Conservation (phyloP, 2,113 vertebrate species). For the Hyperoodon ampullatus region DNA sequence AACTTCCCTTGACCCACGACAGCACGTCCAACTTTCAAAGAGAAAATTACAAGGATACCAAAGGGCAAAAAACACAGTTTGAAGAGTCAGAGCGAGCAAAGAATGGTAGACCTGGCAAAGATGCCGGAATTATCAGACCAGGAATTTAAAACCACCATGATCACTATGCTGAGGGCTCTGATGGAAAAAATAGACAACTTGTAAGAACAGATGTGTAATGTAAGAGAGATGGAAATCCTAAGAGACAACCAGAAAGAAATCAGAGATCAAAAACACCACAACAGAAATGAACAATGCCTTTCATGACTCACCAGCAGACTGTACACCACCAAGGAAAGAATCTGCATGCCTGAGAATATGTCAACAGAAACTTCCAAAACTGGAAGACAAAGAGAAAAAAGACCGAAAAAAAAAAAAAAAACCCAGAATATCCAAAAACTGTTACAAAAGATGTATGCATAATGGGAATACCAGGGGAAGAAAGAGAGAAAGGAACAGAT, state of each 20-base stretch:
- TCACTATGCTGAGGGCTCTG: neutral
- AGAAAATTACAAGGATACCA: neutral
- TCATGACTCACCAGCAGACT: neutral
- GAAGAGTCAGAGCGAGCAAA: neutral
- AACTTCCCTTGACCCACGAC: neutral
- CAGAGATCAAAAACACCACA: neutral
- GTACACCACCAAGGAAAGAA: neutral
- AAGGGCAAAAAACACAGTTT: neutral
- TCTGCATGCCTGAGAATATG: neutral
- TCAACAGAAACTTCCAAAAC: neutral
- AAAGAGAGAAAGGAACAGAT: neutral
- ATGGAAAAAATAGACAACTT: neutral
- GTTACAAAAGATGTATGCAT: neutral
- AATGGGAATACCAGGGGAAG: neutral
- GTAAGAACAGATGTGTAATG: neutral
- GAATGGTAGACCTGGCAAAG: neutral
- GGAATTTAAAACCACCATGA: constrained; percentile 13
- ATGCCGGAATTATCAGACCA: neutral
- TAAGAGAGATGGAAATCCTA: neutral
- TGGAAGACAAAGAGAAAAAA: neutral
- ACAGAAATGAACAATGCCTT: neutral
- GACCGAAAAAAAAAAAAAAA: neutral
- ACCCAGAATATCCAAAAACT: neutral
- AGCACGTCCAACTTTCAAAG: neutral
- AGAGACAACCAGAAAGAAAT: neutral